Evolutionary conservation across 2,888 invertebrate species (phyloP).

Genomic region (Xestia xanthographa): DNA sequence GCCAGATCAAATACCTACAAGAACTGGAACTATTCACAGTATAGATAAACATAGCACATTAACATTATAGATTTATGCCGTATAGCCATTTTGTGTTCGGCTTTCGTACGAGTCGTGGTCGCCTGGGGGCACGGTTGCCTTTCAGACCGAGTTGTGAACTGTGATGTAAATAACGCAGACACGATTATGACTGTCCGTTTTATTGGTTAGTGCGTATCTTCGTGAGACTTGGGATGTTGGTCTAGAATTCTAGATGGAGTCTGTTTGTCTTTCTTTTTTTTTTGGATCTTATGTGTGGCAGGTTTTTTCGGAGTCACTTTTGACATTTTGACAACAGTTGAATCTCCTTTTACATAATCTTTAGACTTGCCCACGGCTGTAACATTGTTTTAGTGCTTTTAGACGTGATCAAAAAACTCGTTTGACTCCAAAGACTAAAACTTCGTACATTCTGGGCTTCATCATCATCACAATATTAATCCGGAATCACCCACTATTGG

Average conservation of each 20-base stretch:
- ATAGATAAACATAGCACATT: constrained; percentile 45
- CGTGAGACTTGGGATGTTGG: constrained; percentile 26
- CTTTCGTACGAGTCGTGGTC: constrained; percentile 77
- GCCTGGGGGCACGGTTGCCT: constrained; percentile 80
- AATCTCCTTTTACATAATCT: background rate
- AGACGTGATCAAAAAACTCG: background rate
- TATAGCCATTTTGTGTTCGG: constrained; percentile 72
- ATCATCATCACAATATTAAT: background rate
- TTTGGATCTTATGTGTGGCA: background rate
- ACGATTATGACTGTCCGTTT: constrained; percentile 66
- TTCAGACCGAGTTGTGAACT: constrained; percentile 70
- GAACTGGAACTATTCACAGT: constrained; percentile 35
- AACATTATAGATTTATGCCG: constrained; percentile 57
- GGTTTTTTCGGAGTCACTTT: background rate
- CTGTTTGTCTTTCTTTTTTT: constrained; percentile 14
- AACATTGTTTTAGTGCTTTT: background rate
- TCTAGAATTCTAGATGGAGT: background rate
- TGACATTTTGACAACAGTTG: background rate
- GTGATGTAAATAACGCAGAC: constrained; percentile 75
- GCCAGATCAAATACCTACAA: constrained; percentile 38
- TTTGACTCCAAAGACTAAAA: background rate
- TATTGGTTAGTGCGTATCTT: constrained; percentile 55
- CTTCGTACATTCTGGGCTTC: background rate
- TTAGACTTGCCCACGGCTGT: no score
- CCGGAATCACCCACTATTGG: background rate